Base-by-base conservation (phyloP, 2,113 vertebrate species). In the Dascyllus trimaculatus region DNA sequence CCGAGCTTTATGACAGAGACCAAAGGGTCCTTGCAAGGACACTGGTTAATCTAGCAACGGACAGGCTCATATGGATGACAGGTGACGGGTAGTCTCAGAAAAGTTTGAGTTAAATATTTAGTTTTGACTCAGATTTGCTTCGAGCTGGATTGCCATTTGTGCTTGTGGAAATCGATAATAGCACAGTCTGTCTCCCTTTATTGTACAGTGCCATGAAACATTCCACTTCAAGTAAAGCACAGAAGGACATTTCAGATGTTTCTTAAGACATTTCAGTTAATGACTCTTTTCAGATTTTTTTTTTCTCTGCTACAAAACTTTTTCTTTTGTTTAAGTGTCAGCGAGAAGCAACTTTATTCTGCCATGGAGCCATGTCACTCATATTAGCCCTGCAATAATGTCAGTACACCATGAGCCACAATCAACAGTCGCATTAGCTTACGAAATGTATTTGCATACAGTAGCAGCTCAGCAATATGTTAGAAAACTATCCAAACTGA, bases 141-240 rank as follows among this genome's bases (percentile, higher is more conserved):
- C 75, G 32, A 35, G 68, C 71, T 81, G 71, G 25, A 85, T 83
- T 59, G 78, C 90, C 80, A 75, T 71, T 85, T 82, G 86, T 91
- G 86, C 85, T 89, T 19, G 51, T 79, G 65, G 79, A 86, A 89
- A 78, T 84, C 38, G 7, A 80, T 65, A 78, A 87, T 74, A 90
- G 89, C 92, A 91, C 91, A 91, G 84, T 82, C 49, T 72, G 77
- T 90, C 76, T 91, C 92, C 92, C 91, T 92, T 92, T 91, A 91
- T 84, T 91, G 91, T 90, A 89, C 89, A 93, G 89, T 91, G 89
- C 90, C 90, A 93, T 90, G 86, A 90, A 71, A 93, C 91, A 92
- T 93, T 93, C 93, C 91, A 85, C 86, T 91, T 80, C 73, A 84
- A 89, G 54, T 77, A 79, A 93, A 93, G 91, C 92, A 93, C 92